These are phyloP conservation scores for Oxyura jamaicensis DNA, from an alignment of 2,113 vertebrate species.

Conservation along the genomic window DNA sequence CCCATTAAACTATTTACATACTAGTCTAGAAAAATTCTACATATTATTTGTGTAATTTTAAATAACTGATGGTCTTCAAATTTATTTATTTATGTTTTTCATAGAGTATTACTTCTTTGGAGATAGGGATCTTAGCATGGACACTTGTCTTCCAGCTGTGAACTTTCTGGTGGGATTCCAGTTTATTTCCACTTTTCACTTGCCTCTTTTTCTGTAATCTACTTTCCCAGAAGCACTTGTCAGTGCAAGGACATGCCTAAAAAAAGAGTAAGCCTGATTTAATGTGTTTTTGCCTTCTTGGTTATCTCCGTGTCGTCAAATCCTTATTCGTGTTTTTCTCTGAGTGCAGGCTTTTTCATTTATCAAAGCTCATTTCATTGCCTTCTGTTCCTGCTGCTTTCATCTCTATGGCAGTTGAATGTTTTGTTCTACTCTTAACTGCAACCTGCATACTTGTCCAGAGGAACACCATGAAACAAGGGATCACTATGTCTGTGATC, in stretches of 20 bases:
- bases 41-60: background rate
- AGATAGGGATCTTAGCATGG: background rate
- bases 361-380: constrained; percentile 15
- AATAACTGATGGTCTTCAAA: background rate
- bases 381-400: constrained; percentile 8
- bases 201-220: background rate
- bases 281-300: background rate
- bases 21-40: background rate
- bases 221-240: background rate
- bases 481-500: background rate
- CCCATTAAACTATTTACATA: background rate
- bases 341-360: background rate
- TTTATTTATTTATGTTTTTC: background rate
- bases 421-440: background rate
- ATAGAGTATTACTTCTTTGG: background rate
- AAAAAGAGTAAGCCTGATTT: background rate
- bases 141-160: background rate
- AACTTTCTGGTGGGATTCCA: background rate
- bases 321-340: background rate
- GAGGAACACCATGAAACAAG: background rate
- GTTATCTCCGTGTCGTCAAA: background rate
- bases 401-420: background rate
- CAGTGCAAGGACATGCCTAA: background rate
- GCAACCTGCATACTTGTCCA: background rate
- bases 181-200: background rate